Evolutionary conservation across 1,140 invertebrate species (phyloP).

Genomic region (Scaptomyza pallida): DNA sequence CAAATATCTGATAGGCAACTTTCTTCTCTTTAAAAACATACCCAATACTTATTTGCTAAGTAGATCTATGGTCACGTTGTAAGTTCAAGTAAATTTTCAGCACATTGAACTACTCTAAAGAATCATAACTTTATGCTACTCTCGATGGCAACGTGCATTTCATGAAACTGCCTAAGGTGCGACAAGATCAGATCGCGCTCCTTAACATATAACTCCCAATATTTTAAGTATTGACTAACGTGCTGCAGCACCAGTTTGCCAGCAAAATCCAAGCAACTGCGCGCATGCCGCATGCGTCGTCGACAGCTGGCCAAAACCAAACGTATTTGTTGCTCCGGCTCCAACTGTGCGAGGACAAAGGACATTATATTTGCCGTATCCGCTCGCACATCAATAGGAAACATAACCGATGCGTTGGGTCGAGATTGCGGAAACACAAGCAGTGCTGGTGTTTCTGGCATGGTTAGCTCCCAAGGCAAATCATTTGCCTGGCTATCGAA

Average conservation of each 20-base stretch:
- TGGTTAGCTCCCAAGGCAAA: constrained; percentile 73
- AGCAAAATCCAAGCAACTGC: constrained; percentile 72
- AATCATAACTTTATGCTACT: constrained; percentile 64
- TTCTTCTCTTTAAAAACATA: constrained; percentile 1
- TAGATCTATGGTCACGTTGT: constrained; percentile 9
- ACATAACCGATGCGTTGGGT: constrained; percentile 56
- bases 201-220: constrained; percentile 64
- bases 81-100: not conserved
- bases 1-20: constrained; percentile 20
- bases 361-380: constrained; percentile 68
- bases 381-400: constrained; percentile 57
- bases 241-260: constrained; percentile 64
- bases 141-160: constrained; percentile 68
- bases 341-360: constrained; percentile 67
- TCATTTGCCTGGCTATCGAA: constrained; percentile 66
- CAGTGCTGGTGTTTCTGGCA: constrained; percentile 56
- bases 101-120: constrained; percentile 1
- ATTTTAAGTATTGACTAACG: constrained; percentile 61
- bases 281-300: constrained; percentile 48
- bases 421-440: constrained; percentile 62
- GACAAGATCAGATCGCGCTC: constrained; percentile 60
- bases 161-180: constrained; percentile 68
- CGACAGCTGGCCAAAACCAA: constrained; percentile 56
- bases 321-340: constrained; percentile 64
- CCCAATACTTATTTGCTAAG: constrained; percentile 27